Conservation (phyloP, 2,113 vertebrate species). For the Phaetusa simplex region DNA sequence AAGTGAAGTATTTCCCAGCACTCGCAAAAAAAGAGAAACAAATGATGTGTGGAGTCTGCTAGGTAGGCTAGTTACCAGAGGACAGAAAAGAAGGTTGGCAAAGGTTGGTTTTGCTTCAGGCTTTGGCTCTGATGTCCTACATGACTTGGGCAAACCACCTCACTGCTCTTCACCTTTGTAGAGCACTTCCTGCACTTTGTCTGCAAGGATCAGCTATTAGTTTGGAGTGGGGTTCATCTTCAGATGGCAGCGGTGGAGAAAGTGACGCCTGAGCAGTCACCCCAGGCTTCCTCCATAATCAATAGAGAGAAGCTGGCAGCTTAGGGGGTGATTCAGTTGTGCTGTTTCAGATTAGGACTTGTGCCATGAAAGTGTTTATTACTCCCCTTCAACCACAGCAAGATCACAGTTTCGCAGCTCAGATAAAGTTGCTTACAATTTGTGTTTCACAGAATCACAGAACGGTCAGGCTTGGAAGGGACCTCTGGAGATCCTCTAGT, state of each 20-base stretch:
- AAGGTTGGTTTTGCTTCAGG: neutral
- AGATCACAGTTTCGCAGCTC: neutral
- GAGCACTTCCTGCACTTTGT: neutral
- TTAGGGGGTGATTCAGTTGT: neutral
- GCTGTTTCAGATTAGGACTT: neutral
- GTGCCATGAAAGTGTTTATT: neutral
- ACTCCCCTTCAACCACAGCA: neutral
- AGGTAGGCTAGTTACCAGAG: neutral
- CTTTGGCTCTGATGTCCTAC: neutral
- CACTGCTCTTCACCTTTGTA: neutral
- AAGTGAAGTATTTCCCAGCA: neutral
- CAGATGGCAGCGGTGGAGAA: neutral
- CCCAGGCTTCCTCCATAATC: neutral
- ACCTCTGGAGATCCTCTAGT: neutral
- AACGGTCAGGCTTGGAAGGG: neutral
- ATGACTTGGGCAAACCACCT: neutral
- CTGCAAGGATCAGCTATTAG: neutral
- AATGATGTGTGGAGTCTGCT: accelerated
- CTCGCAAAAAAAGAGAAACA: neutral
- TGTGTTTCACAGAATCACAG: neutral
- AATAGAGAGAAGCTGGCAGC: neutral
- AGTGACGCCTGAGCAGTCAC: neutral
- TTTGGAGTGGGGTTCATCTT: neutral
- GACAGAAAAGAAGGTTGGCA: neutral
- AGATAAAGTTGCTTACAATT: neutral